Evolutionary conservation across 1,140 invertebrate genomes (phyloP), one percentile per base, ranked within the genome.

Genomic region (Nasonia giraulti): DNA sequence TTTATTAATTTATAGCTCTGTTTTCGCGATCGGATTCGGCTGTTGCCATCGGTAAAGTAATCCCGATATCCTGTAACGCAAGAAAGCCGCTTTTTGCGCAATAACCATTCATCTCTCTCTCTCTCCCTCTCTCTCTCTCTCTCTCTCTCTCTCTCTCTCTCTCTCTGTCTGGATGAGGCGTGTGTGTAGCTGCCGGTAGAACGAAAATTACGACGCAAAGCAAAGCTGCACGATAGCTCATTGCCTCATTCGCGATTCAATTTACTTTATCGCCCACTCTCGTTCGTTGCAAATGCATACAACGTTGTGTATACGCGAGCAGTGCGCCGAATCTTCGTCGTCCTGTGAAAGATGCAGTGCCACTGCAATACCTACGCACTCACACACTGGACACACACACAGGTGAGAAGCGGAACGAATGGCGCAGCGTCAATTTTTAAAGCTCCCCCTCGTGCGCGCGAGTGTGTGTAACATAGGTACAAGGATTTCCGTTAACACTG

Each of bases 191-290:
- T 20, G 1, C 5, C 17, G 17, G 6, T 20, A 62, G 37, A 44
- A 37, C 3, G 37, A 74, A 74, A 44, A 62, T 62, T 62, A 62
- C 55, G 55, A 62, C 55, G 17, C 55, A 62, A 7, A 62, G 20
- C 20, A 62, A 20, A 62, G 17, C 55, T 62, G 17, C 66, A 37
- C 80, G 40, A n/a, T 73, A 79, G 23, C 47, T 73, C 76, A 37
- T 55, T 83, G 68, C 66, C 81, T 77, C 23, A 27, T 78, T 33
- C 20, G 76, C 66, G 20, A 79, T 84, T 85, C 71, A 80, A 80
- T 85, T 85, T 80, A 66, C 33, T 77, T 83, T 68, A 76, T 75
- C 47, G 71, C 75, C 8, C 40, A 50, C 14, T 50, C 47, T 12
- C 14, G 11, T 17, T 50, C 47, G 47, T 50, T 50, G 14, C 11